A percentile compares a stretch with the other conserved stretches of the same genome.
Conservation (phyloP, 2,113 vertebrate species). For the Eretmodus cyanostictus region DNA sequence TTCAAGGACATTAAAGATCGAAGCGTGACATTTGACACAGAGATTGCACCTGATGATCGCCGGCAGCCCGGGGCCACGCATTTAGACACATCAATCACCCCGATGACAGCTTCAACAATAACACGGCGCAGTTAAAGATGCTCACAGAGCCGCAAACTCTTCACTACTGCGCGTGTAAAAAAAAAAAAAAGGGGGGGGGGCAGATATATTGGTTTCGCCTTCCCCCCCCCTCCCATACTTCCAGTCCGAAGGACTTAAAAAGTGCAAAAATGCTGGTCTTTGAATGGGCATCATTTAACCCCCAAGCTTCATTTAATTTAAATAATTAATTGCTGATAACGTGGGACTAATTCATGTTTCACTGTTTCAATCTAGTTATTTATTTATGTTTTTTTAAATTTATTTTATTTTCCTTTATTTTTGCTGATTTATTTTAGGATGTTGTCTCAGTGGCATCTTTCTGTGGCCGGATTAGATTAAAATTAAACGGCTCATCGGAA, state of each 20-base stretch:
- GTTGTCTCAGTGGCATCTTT: slow-evolving; percentile 44
- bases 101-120: slow-evolving; percentile 63
- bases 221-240: fast-evolving
- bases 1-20: slow-evolving; percentile 86
- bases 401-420: background rate
- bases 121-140: slow-evolving; percentile 28
- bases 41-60: slow-evolving; percentile 73
- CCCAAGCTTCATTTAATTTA: too few species aligned
- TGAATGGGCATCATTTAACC: background rate
- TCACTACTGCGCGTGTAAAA: background rate
- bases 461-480: slow-evolving; percentile 50
- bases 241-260: background rate
- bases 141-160: background rate
- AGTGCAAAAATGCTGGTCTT: background rate
- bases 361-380: background rate
- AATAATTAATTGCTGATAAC: background rate
- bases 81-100: slow-evolving; percentile 73
- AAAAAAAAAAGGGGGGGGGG: background rate
- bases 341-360: background rate
- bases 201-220: background rate
- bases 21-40: slow-evolving; percentile 80
- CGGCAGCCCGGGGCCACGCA: slow-evolving; percentile 54
- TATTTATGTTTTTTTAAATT: background rate
- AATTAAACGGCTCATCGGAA: slow-evolving; percentile 56
- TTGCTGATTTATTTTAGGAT: background rate